Conservation (phyloP, 2,113 vertebrate species). For the Stictonetta naevosa region DNA sequence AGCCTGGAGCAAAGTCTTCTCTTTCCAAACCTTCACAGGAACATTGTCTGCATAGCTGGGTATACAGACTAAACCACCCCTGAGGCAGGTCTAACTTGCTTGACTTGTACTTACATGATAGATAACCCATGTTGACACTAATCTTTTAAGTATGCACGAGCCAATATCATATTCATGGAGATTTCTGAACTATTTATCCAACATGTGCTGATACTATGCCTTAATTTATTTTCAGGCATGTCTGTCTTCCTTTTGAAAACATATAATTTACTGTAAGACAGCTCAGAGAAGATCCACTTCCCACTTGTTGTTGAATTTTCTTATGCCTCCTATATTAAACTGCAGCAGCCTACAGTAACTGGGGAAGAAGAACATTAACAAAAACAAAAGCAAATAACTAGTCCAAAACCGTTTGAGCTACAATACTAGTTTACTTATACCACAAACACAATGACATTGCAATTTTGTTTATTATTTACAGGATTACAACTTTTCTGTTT, state of each 20-base stretch:
- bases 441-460: neutral
- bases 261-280: neutral
- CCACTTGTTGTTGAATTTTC: neutral
- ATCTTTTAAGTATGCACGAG: neutral
- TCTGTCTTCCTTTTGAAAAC: neutral
- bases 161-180: conserved; percentile 1
- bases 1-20: neutral
- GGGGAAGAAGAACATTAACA: neutral
- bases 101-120: neutral
- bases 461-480: neutral
- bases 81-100: neutral
- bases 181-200: conserved; percentile 16
- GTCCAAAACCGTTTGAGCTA: neutral
- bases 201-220: neutral
- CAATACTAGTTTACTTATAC: neutral
- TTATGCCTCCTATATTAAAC: neutral
- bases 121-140: neutral
- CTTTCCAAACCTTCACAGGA: neutral
- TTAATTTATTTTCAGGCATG: neutral
- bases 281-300: neutral
- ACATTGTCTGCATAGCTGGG: neutral
- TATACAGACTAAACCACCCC: neutral
- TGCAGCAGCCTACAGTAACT: neutral
- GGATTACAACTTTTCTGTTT: neutral
- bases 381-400: neutral